These are phyloP conservation scores for Helobdella robusta DNA, from an alignment of 2,888 invertebrate genomes.

Conservation along the genomic window DNA sequence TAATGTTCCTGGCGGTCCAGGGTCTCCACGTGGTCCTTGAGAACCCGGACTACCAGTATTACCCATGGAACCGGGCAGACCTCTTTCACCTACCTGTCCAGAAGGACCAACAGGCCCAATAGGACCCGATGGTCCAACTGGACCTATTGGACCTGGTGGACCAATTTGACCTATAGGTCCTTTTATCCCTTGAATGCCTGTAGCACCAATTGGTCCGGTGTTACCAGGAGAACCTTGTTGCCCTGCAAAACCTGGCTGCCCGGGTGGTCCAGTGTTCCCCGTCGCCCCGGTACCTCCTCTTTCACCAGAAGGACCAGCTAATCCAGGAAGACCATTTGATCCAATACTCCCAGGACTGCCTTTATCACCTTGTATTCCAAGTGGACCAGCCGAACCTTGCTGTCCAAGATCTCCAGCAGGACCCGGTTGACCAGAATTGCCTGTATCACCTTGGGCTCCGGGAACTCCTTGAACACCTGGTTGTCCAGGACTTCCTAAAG, in stretches of 20 bases:
- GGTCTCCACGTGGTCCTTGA: conserved; percentile 29
- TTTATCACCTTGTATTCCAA: conserved; percentile 23
- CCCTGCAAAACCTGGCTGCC: conserved; percentile 32
- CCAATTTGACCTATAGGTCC: conserved; percentile 22
- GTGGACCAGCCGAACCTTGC: conserved; percentile 17
- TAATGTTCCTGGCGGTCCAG: conserved; percentile 24
- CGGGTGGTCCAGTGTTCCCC: conserved; percentile 27
- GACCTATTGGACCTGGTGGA: conserved; percentile 22
- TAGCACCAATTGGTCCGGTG: conserved; percentile 27
- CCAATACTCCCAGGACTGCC: conserved; percentile 30
- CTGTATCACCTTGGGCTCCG: conserved; percentile 19
- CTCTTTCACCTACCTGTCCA: conserved; percentile 25
- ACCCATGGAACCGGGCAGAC: conserved; percentile 29
- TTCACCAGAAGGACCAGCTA: conserved; percentile 54
- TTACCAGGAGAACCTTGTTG: conserved; percentile 30
- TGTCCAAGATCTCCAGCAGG: conserved; percentile 21
- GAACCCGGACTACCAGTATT: conserved; percentile 28
- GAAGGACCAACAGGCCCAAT: conserved; percentile 20
- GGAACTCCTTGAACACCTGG: conserved; percentile 24
- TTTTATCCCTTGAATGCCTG: conserved; percentile 13
- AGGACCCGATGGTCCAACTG: conserved; percentile 18
- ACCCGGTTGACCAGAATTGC: conserved; percentile 8
- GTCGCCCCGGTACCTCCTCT: conserved; percentile 25
- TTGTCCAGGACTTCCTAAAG: conserved; percentile 21
- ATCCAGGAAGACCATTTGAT: conserved; percentile 29